Percentiles rank a stretch among this genome's conserved stretches.
These are phyloP conservation scores for Caenorhabditis uteleia DNA, from an alignment of 2,888 invertebrate species.

Conservation along the genomic window DNA sequence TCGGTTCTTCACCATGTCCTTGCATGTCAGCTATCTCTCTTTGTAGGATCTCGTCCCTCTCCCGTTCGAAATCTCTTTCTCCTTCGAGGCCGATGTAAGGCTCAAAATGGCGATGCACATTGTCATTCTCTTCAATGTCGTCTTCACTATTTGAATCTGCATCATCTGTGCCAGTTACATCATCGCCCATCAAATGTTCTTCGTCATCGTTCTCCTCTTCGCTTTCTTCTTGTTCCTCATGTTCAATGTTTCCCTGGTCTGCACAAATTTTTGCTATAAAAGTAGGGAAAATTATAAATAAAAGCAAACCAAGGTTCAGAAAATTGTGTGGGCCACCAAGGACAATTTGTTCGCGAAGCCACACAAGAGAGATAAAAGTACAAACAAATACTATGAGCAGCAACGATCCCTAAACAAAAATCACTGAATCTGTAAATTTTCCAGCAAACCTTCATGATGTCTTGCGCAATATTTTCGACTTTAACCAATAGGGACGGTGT, in stretches of 20 bases:
- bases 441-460: constrained; percentile 71
- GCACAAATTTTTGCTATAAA: constrained; percentile 1
- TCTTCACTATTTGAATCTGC: constrained; percentile 6
- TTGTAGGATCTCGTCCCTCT: constrained; percentile 16
- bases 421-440: not conserved
- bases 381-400: constrained; percentile 88
- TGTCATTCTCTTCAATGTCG: constrained; percentile 5
- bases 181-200: constrained; percentile 3
- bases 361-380: constrained; percentile 89
- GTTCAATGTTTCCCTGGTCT: constrained; percentile 17
- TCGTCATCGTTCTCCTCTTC: constrained; percentile 14
- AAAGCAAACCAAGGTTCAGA: constrained; percentile 34
- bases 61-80: constrained; percentile 11
- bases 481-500: constrained; percentile 53
- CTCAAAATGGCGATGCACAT: no score
- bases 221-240: constrained; percentile 13
- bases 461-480: constrained; percentile 71
- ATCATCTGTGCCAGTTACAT: constrained; percentile 14
- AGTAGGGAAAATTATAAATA: not conserved
- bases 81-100: no score
- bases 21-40: not conserved
- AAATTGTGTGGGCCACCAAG: constrained; percentile 53
- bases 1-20: not conserved
- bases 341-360: constrained; percentile 86
- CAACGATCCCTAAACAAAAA: constrained; percentile 80